A percentile compares a stretch with the other conserved stretches of the same genome.
phyloP scores from a whole-genome alignment of 1,140 invertebrate genomes.

The Portunus trituberculatus region DNA sequence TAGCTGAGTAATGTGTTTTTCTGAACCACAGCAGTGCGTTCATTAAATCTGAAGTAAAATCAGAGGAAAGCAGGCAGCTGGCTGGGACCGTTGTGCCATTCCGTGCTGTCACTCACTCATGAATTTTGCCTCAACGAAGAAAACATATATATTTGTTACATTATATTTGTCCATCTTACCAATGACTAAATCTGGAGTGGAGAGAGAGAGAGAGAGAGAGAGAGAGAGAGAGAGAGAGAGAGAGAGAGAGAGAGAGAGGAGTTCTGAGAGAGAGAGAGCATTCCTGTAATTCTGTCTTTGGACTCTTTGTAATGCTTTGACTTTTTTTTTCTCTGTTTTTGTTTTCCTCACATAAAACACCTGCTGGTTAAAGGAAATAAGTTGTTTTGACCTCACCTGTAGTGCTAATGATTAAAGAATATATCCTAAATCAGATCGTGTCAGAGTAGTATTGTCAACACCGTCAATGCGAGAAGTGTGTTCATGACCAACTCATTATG shows the following conservation, averaged over 20 bases:
- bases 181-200: neutral
- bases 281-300: too few species aligned
- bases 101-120: neutral
- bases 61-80: neutral
- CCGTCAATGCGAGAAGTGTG: neutral
- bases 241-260: constrained; percentile 33
- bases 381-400: neutral
- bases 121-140: neutral
- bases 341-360: neutral
- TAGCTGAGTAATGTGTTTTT: too few species aligned
- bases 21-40: too few species aligned
- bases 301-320: neutral
- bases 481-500: neutral
- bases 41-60: too few species aligned
- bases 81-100: neutral
- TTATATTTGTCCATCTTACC: neutral
- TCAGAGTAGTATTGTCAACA: neutral
- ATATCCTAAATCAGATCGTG: neutral
- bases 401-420: neutral
- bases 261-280: constrained; percentile 4
- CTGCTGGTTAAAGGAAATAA: neutral
- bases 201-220: neutral
- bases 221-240: constrained; percentile 27
- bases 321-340: neutral
- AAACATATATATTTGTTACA: neutral